Evolutionary conservation across 2,113 vertebrate genomes (phyloP).

Genomic region (Suricata suricatta): DNA sequence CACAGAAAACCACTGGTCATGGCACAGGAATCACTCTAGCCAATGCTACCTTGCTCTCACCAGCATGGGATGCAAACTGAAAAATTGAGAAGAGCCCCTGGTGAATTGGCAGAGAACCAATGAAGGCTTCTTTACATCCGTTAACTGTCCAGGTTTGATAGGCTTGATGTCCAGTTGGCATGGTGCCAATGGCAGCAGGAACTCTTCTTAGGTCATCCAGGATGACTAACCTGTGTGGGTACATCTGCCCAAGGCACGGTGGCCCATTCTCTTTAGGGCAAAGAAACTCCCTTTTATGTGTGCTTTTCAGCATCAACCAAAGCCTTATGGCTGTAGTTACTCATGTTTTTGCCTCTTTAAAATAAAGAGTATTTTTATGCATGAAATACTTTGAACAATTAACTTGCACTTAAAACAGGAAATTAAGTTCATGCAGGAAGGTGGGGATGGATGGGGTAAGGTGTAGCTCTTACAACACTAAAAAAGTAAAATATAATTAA

Average conservation of each 20-base stretch:
- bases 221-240: neutral
- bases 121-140: neutral
- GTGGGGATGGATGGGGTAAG: accelerated
- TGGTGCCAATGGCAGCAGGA: neutral
- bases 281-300: neutral
- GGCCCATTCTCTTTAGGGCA: neutral
- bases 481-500: neutral
- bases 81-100: neutral
- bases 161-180: neutral
- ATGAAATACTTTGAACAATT: neutral
- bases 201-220: neutral
- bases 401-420: neutral
- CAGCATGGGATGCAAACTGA: neutral
- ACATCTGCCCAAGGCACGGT: neutral
- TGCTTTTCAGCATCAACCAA: neutral
- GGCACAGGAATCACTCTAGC: neutral
- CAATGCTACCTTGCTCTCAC: neutral
- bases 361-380: neutral
- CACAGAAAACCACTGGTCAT: neutral
- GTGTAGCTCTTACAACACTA: neutral
- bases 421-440: neutral
- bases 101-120: neutral
- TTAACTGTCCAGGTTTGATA: neutral
- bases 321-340: neutral
- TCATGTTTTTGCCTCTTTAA: neutral